Base-by-base conservation (phyloP, 2,797 vertebrate species). In the Platyrinchus mystaceus region DNA sequence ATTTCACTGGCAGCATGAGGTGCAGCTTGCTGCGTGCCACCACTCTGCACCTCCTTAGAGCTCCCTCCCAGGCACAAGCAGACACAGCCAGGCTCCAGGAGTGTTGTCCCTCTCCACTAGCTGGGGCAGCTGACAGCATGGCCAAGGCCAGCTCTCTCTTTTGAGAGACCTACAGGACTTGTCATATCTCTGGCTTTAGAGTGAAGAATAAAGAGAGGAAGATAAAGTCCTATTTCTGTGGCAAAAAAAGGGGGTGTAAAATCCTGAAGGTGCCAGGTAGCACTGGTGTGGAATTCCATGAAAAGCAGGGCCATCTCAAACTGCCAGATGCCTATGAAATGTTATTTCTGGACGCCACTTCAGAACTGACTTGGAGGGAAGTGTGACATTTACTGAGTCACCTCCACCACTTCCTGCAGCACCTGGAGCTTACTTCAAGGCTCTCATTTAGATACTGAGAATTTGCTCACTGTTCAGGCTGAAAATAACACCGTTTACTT, bases 341-440 rank as follows among this genome's bases (percentile, higher is more conserved):
- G 87, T 91, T 95, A 94, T 95, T 97, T 94, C 83, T 93, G 95
- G 85, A 76, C 71, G 84, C 58, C 9, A 36, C 59, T 95, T 91
- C 87, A 95, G 64, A 92, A 92, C 53, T 78, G 84, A 94, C 87
- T 93, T 88, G 80, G 74, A 95, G 92, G 88, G 91, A 95, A 95
- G 66, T 88, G 53, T 93, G 90, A 96, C 96, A 95, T 86, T 95
- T 95, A 96, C 93, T 97, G 94, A 96, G 89, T 96, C 96, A 96
- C 89, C 90, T 84, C 76, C 79, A 94, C 91, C 90, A 94, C 93
- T 96, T 96, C 94, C 94, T 96, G 89, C 74, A 96, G 92, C 94
- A 95, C 94, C 95, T 95, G 90, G 94, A 39, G 70, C 90, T 95
- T 66, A 94, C 91, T 96, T 97, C 89, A 93, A 97, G 91, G 49